These are phyloP conservation scores for Corella eumyota DNA, from an alignment of 23 tunicate species.

Conservation along the genomic window DNA sequence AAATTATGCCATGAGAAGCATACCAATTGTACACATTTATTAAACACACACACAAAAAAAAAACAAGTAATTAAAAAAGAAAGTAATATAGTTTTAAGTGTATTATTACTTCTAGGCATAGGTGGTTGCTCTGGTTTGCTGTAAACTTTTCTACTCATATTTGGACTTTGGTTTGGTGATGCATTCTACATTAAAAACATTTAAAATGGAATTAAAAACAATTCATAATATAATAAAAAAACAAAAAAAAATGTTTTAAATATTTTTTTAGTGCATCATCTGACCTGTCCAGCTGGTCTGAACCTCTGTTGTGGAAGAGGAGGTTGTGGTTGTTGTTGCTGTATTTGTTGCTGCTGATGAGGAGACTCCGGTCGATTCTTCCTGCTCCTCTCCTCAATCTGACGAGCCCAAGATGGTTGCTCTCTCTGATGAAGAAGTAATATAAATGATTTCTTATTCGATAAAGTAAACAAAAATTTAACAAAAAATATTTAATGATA, in stretches of 20 bases:
- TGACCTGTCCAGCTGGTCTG: too few relatives aligned
- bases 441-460: not conserved
- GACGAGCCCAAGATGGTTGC: conserved; percentile 76
- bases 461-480: not conserved
- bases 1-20: too few relatives aligned
- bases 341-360: not conserved
- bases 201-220: not conserved
- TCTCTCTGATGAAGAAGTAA: conserved; percentile 31
- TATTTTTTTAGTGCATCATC: too few relatives aligned
- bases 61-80: too few relatives aligned
- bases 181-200: not conserved
- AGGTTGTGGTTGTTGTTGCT: not conserved
- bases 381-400: conserved; percentile 66
- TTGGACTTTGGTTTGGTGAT: conserved; percentile 6
- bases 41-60: too few relatives aligned
- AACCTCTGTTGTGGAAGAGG: conserved; percentile 1
- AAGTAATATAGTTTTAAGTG: too few relatives aligned
- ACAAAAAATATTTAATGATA: not conserved
- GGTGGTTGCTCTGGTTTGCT: too few relatives aligned
- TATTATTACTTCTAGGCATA: too few relatives aligned
- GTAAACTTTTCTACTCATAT: too few relatives aligned
- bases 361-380: conserved; percentile 77
- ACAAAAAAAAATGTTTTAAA: not conserved
- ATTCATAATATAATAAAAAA: not conserved
- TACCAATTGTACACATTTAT: too few relatives aligned